These are phyloP conservation scores for Papilio xuthus DNA, from an alignment of 1,140 invertebrate genomes.

Conservation along the genomic window DNA sequence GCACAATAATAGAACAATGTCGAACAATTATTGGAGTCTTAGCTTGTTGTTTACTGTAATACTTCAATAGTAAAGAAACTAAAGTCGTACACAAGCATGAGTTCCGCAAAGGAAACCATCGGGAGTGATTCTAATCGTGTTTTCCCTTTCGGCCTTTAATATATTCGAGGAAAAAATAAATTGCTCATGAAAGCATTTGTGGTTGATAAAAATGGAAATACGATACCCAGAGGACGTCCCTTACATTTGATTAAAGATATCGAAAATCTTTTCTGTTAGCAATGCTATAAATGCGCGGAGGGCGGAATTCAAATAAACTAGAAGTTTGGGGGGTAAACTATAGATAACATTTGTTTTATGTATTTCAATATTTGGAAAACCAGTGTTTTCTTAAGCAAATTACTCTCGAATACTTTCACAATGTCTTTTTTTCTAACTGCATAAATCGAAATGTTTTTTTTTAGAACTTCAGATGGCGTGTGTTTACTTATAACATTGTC, in stretches of 20 bases:
- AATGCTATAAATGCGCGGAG: constrained; percentile 35
- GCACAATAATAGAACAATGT: too few relatives aligned
- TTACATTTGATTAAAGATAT: constrained; percentile 40
- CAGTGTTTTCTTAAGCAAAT: background rate
- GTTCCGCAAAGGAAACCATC: background rate
- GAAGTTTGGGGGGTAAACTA: constrained; percentile 11
- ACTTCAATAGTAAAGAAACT: background rate
- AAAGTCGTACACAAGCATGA: background rate
- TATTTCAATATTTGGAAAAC: background rate
- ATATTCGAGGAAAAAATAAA: constrained; percentile 31
- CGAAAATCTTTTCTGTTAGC: constrained; percentile 38
- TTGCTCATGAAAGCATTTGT: constrained; percentile 36
- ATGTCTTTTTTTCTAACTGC: background rate
- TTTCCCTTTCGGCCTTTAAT: constrained; percentile 22
- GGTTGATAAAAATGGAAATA: constrained; percentile 38
- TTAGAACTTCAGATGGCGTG: too few relatives aligned
- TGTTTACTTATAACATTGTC: too few relatives aligned
- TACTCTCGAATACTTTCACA: background rate
- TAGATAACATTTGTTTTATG: constrained; percentile 34
- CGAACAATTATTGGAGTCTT: background rate
- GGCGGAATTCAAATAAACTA: constrained; percentile 36
- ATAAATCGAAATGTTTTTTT: too few relatives aligned
- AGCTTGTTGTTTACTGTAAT: background rate
- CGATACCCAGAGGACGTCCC: constrained; percentile 28
- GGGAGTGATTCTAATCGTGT: constrained; percentile 13